Evolutionary conservation across 2,113 vertebrate genomes (phyloP).

Genomic region (Sylvia atricapilla): DNA sequence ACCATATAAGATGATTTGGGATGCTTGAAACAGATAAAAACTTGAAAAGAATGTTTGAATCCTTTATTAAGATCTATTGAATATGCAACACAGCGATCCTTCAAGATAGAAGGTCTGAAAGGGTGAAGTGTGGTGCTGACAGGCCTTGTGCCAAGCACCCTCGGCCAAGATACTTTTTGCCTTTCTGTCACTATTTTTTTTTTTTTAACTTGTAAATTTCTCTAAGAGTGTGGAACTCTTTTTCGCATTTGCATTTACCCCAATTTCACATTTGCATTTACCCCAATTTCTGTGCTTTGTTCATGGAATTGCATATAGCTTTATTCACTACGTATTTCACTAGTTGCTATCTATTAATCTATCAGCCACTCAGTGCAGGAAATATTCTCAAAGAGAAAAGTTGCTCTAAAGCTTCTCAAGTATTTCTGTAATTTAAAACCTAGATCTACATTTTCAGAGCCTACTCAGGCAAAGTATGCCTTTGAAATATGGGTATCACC

Average conservation of each 20-base stretch:
- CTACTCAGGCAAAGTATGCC: background rate
- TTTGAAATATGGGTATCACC: background rate
- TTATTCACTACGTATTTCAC: background rate
- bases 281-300: background rate
- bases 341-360: background rate
- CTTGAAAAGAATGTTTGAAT: no score
- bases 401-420: background rate
- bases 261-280: background rate
- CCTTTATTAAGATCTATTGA: no score
- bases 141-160: no score
- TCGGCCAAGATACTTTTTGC: no score
- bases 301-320: background rate
- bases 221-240: no score
- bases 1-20: no score
- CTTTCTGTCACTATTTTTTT: no score
- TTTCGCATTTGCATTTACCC: background rate
- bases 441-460: background rate
- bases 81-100: no score
- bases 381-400: background rate
- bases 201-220: no score
- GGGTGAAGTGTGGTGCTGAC: no score
- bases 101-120: no score
- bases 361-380: background rate
- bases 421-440: background rate
- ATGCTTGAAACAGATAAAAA: no score